phyloP scores from a whole-genome alignment of 2,797 vertebrate species.

The Urophycis tenuis region DNA sequence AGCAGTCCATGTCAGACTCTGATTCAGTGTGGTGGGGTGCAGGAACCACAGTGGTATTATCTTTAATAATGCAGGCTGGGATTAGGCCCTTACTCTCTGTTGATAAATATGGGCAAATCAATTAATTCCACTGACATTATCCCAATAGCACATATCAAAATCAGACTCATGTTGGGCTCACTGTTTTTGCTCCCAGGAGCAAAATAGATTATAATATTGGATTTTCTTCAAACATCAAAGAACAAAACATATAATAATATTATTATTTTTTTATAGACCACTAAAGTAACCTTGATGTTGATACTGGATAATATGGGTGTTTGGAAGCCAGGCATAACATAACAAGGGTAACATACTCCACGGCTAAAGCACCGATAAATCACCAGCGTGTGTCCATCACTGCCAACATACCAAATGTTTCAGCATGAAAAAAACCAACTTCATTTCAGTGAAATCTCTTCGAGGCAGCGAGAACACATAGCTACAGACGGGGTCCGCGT shows the following conservation, averaged over 20 bases:
- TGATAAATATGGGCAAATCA: constrained; percentile 72
- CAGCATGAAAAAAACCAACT: constrained; percentile 24
- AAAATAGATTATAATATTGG: constrained; percentile 27
- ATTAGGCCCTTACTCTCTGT: constrained; percentile 66
- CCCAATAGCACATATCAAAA: constrained; percentile 55
- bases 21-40: constrained; percentile 68
- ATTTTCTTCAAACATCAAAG: constrained; percentile 27
- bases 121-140: constrained; percentile 68
- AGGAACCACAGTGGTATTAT: constrained; percentile 70
- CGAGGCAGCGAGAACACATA: constrained; percentile 19
- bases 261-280: constrained; percentile 23
- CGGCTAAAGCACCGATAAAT: constrained; percentile 18
- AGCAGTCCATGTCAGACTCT: constrained; percentile 68
- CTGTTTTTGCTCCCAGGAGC: constrained; percentile 46
- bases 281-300: constrained; percentile 38
- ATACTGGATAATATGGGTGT: constrained; percentile 47
- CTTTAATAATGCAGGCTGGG: constrained; percentile 74
- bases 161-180: constrained; percentile 43
- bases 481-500: too few relatives aligned
- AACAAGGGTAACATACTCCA: background rate
- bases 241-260: constrained; percentile 40
- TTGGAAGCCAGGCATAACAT: constrained; percentile 19
- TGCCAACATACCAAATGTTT: constrained; percentile 22
- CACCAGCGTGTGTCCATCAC: constrained; percentile 36
- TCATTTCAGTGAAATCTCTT: constrained; percentile 23